Percentiles rank a stretch among this genome's conserved stretches.
phyloP scores from a whole-genome alignment of 2,113 vertebrate genomes.

The Tragelaphus imberbis region DNA sequence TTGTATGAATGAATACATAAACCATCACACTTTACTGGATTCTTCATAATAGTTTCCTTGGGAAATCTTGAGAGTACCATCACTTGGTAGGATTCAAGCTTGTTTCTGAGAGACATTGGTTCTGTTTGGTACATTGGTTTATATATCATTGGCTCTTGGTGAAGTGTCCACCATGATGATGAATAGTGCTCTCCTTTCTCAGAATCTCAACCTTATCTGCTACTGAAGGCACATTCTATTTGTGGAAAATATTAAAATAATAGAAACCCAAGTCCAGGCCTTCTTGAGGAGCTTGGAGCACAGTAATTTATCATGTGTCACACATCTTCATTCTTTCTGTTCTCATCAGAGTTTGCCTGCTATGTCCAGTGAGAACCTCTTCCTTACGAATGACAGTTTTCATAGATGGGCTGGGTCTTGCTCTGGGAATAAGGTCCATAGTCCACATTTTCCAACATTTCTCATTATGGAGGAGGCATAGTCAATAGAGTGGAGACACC shows the following conservation, averaged over 20 bases:
- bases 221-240: neutral
- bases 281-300: neutral
- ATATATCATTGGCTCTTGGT: neutral
- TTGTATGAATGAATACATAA: slow-evolving; percentile 31
- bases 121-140: neutral
- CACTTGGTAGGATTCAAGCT: neutral
- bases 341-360: neutral
- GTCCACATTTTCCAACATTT: neutral
- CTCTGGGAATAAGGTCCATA: neutral
- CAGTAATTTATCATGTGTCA: neutral
- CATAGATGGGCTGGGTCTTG: neutral
- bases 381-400: neutral
- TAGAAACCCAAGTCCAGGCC: neutral
- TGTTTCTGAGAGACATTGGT: slow-evolving; percentile 12
- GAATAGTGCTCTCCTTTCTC: neutral
- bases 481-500: neutral
- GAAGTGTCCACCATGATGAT: neutral
- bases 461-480: neutral
- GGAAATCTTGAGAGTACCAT: neutral
- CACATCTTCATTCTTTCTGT: neutral
- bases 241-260: slow-evolving; percentile 1
- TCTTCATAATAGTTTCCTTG: neutral
- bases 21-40: neutral
- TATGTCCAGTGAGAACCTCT: neutral
- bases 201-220: neutral